phyloP scores from a whole-genome alignment of 2,797 vertebrate genomes.

The Buphagus erythrorhynchus region DNA sequence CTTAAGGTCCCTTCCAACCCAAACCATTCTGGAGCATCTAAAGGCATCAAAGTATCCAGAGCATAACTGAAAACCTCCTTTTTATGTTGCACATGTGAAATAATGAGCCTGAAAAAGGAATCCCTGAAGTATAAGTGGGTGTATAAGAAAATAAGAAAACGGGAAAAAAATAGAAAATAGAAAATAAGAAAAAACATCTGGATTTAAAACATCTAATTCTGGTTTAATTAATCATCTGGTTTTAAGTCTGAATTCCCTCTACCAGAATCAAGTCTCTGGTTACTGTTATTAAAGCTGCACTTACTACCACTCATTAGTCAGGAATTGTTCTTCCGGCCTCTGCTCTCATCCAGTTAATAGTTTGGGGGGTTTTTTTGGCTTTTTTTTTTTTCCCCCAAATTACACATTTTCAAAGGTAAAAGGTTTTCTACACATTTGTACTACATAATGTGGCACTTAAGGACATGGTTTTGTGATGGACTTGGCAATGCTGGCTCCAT shows the following conservation, averaged over 20 bases:
- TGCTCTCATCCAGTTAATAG: neutral
- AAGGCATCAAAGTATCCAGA: neutral
- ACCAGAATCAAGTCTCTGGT: neutral
- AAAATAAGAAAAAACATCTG: fast-evolving
- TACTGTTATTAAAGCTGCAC: neutral
- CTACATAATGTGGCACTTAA: neutral
- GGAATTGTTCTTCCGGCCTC: neutral
- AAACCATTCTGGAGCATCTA: neutral
- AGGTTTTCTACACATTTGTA: neutral
- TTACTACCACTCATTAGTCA: neutral
- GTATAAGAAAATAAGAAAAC: neutral
- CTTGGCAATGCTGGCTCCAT: neutral
- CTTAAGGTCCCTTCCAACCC: neutral
- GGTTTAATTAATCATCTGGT: neutral
- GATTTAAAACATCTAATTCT: neutral
- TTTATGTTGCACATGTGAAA: neutral
- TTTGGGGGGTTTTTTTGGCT: neutral
- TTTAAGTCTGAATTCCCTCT: neutral
- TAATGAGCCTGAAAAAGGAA: neutral
- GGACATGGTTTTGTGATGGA: neutral
- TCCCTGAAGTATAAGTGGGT: neutral
- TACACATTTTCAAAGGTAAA: neutral
- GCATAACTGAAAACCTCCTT: neutral
- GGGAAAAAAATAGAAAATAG: neutral
- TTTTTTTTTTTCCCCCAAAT: neutral